These are phyloP conservation scores for Tragopan temminckii DNA, from an alignment of 2,797 vertebrate species.

Conservation along the genomic window DNA sequence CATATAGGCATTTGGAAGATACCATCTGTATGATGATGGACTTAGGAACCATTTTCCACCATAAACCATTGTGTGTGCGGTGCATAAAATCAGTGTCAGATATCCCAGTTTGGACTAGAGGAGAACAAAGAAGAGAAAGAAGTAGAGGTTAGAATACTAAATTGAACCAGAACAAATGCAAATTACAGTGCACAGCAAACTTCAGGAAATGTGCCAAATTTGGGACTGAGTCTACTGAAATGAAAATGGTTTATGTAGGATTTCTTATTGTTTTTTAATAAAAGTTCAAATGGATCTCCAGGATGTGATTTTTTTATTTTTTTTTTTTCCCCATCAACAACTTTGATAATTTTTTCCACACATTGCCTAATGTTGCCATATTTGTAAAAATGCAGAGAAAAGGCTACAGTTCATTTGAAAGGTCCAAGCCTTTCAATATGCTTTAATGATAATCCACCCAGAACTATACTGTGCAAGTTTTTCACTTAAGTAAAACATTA, in stretches of 20 bases:
- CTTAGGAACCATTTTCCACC: slow-evolving; percentile 88
- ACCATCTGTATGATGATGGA: slow-evolving; percentile 83
- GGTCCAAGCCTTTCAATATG: background rate
- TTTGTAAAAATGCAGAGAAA: slow-evolving; percentile 27
- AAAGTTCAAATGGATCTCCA: background rate
- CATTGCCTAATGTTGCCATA: background rate
- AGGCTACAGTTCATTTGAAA: background rate
- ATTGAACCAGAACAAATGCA: background rate
- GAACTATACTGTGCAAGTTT: slow-evolving; percentile 23
- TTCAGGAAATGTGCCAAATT: background rate
- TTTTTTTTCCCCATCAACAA: background rate
- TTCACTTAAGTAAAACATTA: slow-evolving; percentile 27
- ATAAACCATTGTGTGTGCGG: slow-evolving; percentile 86
- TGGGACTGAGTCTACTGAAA: background rate
- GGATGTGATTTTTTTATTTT: background rate
- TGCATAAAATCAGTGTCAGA: slow-evolving; percentile 89
- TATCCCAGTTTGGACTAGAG: slow-evolving; percentile 93
- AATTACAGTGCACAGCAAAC: background rate
- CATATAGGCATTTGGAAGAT: slow-evolving; percentile 85
- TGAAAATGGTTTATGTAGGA: background rate
- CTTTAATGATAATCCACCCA: background rate
- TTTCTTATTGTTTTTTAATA: background rate
- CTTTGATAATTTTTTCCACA: background rate
- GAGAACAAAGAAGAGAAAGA: slow-evolving; percentile 2
- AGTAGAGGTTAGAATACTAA: background rate